Evolutionary conservation across 2,888 invertebrate genomes (phyloP).

Genomic region (Perithous albicinctus): DNA sequence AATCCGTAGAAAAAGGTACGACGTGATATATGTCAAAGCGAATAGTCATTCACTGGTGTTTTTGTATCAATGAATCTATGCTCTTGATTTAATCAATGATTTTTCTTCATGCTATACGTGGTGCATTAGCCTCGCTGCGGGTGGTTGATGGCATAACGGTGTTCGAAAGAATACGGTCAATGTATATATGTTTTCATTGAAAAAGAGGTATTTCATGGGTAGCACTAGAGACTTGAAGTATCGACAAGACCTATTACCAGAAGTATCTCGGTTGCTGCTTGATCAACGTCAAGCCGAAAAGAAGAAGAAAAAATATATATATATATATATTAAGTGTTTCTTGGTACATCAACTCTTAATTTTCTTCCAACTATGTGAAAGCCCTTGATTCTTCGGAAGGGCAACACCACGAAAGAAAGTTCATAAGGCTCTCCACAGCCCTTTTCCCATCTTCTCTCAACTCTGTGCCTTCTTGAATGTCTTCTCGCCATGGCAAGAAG

Average conservation of each 20-base stretch:
- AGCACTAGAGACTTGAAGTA: neutral
- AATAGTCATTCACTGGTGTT: neutral
- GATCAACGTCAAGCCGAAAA: neutral
- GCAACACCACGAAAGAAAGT: constrained; percentile 48
- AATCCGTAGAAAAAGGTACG: neutral
- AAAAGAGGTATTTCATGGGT: neutral
- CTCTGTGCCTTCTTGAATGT: neutral
- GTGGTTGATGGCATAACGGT: constrained; percentile 2
- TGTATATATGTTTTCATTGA: constrained; percentile 6
- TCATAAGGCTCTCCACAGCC: constrained; percentile 49
- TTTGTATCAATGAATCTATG: neutral
- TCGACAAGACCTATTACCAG: neutral
- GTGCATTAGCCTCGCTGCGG: constrained; percentile 20
- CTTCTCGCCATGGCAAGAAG: constrained; percentile 28
- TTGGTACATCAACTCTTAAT: constrained; percentile 58
- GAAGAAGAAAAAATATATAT: no score
- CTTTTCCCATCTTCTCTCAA: constrained; percentile 39
- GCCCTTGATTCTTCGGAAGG: constrained; percentile 37
- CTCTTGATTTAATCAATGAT: constrained; percentile 16
- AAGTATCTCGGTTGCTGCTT: neutral
- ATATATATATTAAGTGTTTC: constrained; percentile 49
- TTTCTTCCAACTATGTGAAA: constrained; percentile 61
- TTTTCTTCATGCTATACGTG: neutral
- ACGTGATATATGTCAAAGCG: neutral
- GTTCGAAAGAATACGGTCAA: constrained; percentile 14